Percentiles rank a stretch among this genome's conserved stretches.
Conservation (phyloP, 2,797 vertebrate species). For the Myripristis jacobus region DNA sequence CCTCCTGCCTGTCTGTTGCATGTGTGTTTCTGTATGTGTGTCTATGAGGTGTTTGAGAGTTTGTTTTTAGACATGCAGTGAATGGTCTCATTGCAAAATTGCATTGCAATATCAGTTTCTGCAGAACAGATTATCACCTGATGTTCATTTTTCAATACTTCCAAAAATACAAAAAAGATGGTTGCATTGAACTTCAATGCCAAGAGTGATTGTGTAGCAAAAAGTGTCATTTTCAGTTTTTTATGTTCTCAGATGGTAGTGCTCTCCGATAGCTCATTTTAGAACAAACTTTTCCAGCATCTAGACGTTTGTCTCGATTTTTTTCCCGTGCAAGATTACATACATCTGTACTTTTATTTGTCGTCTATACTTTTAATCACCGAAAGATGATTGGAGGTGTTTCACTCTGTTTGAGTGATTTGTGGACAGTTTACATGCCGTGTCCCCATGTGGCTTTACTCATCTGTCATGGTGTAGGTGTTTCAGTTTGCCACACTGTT, state of each 20-base stretch:
- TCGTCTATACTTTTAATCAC: background rate
- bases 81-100: background rate
- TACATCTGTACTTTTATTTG: background rate
- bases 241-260: too few species aligned
- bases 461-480: background rate
- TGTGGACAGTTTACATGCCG: slow-evolving; percentile 4
- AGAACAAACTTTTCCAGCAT: background rate
- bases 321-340: background rate
- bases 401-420: background rate
- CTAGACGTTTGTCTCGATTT: background rate
- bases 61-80: background rate
- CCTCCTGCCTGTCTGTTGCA: slow-evolving; percentile 50
- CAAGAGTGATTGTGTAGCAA: too few species aligned
- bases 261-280: background rate
- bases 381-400: background rate
- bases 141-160: too few species aligned
- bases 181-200: too few species aligned
- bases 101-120: background rate
- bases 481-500: background rate
- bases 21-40: slow-evolving; percentile 9
- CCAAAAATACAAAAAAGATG: too few species aligned
- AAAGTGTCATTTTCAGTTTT: too few species aligned
- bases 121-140: background rate
- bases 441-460: slow-evolving; percentile 23
- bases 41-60: slow-evolving; percentile 19